Conservation (phyloP, 1,140 invertebrate species). For the Prorops nasuta region DNA sequence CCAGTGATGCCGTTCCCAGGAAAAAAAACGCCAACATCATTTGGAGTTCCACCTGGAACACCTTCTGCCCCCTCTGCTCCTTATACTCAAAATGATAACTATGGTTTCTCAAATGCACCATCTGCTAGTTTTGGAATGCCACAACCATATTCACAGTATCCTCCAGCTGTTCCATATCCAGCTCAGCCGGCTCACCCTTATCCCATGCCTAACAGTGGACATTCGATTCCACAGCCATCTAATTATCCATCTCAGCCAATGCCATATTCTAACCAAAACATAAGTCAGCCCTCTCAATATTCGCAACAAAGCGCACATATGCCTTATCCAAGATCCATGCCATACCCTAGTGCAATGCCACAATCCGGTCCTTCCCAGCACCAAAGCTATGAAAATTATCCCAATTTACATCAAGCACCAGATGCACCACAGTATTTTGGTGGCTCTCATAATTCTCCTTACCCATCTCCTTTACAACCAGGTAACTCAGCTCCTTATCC, state of each 20-base stretch:
- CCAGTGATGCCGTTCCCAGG: conserved; percentile 41
- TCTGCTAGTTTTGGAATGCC: conserved; percentile 44
- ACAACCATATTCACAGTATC: conserved; percentile 32
- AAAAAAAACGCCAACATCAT: conserved; percentile 44
- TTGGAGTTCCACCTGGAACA: conserved; percentile 46
- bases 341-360: conserved; percentile 18
- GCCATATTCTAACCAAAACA: conserved; percentile 20
- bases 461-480: conserved; percentile 15
- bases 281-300: neutral
- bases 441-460: conserved; percentile 13
- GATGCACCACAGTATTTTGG: conserved; percentile 13
- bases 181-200: conserved; percentile 14
- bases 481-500: conserved; percentile 25
- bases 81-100: conserved; percentile 17
- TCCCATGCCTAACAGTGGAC: neutral
- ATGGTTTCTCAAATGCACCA: conserved; percentile 28
- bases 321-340: neutral
- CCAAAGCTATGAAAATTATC: conserved; percentile 27
- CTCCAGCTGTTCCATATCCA: conserved; percentile 18
- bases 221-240: conserved; percentile 16
- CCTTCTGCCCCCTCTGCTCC: conserved; percentile 39
- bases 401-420: conserved; percentile 23
- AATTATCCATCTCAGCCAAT: conserved; percentile 19
- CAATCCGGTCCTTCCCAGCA: conserved; percentile 9
- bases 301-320: conserved; percentile 1